These are phyloP conservation scores for Pelodiscus sinensis DNA, from an alignment of 2,113 vertebrate species.

Conservation along the genomic window DNA sequence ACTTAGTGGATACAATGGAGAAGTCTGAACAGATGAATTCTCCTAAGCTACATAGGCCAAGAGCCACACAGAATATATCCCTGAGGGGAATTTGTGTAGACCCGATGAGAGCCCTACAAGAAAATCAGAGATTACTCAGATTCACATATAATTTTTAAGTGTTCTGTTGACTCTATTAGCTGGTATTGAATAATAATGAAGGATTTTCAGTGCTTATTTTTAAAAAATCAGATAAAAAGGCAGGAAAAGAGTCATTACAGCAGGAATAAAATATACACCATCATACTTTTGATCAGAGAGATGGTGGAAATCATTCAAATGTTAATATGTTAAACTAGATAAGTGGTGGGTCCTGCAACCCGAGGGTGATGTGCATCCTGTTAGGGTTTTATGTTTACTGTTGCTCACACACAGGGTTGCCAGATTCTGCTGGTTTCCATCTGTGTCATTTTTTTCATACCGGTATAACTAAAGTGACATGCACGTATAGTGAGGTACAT, in stretches of 20 bases:
- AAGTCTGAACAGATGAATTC: not conserved
- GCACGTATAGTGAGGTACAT: no score
- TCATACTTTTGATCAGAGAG: not conserved
- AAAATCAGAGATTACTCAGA: not conserved
- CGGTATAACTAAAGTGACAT: no score
- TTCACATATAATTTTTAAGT: not conserved
- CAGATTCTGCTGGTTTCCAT: no score
- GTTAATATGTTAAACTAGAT: not conserved
- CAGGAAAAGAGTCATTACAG: not conserved
- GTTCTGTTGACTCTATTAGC: not conserved
- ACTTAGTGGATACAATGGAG: not conserved
- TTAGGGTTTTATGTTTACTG: no score
- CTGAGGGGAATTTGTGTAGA: not conserved
- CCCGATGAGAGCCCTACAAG: not conserved
- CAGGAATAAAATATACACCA: not conserved
- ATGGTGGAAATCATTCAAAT: slow-evolving; percentile 4
- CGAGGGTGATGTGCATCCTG: no score
- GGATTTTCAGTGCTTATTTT: not conserved
- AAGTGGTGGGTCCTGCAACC: no score
- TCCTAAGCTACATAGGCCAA: not conserved
- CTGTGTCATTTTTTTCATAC: no score
- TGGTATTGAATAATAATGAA: not conserved
- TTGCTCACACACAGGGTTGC: no score
- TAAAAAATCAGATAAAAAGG: not conserved
- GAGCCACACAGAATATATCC: not conserved